Conservation (phyloP, 2,888 invertebrate species). For the Embidobia sp. region DNA sequence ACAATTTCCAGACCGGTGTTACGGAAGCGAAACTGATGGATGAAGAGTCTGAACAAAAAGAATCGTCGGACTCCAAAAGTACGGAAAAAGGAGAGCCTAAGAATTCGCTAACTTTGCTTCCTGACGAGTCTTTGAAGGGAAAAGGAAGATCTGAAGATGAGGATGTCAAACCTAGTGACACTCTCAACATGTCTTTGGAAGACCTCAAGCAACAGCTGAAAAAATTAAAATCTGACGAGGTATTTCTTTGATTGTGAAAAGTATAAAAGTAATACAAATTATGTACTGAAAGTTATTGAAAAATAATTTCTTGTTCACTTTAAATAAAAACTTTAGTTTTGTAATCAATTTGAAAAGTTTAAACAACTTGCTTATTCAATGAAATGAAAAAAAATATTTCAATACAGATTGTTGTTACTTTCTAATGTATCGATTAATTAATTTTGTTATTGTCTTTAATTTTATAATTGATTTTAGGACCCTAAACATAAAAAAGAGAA, state of each 20-base stretch:
- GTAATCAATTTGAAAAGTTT: too few species aligned
- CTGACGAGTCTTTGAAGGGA: constrained; percentile 71
- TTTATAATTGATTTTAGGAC: too few species aligned
- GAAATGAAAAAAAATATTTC: too few species aligned
- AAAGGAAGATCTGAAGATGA: constrained; percentile 63
- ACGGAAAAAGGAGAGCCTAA: constrained; percentile 25
- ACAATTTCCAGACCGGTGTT: constrained; percentile 88
- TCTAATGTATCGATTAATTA: too few species aligned
- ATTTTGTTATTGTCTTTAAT: too few species aligned
- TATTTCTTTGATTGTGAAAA: neutral
- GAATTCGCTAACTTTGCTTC: constrained; percentile 74
- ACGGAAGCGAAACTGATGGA: constrained; percentile 89
- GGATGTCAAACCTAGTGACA: constrained; percentile 65
- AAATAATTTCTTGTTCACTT: neutral
- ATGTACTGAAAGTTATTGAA: too few species aligned
- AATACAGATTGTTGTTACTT: too few species aligned
- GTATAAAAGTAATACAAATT: too few species aligned
- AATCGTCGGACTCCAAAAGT: constrained; percentile 33
- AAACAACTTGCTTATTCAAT: too few species aligned
- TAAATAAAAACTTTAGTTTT: too few species aligned
- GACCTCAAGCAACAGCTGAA: constrained; percentile 77
- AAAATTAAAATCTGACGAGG: constrained; percentile 73
- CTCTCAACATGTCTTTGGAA: constrained; percentile 71
- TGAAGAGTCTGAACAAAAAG: constrained; percentile 69
- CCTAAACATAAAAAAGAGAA: constrained; percentile 64